Evolutionary conservation across 2,797 vertebrate genomes (phyloP), one percentile per base, ranked within the genome.

Genomic region (Esox lucius): DNA sequence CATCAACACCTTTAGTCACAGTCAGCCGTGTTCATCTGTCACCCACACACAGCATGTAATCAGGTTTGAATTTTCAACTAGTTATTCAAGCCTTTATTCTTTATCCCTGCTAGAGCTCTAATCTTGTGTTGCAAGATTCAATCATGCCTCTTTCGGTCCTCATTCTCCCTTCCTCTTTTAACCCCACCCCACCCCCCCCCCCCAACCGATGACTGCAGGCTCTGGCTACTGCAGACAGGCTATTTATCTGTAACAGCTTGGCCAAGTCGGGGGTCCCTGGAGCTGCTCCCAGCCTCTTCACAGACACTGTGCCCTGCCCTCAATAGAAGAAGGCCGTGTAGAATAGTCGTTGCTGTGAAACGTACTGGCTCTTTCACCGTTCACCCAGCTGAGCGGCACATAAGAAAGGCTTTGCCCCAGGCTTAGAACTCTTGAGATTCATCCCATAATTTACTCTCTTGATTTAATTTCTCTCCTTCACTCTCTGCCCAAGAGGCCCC

Each of bases 191-290:
- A 15, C 39, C 33, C 33, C 16, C 1, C 24, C 71, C 22, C 72
- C 16, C n/a, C 81, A 86, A 73, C n/a, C n/a, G n/a, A 83, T 35
- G 64, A 66, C 28, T 65, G 71, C 67, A 72, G 46, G 53, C 35
- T 62, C 31, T 31, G 12, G 62, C 62, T 33, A 64, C n/a, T 31
- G 61, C 12, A 66, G 26, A 33, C 31, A 8, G 28, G 62, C 12
- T 65, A 11, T 62, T 26, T 81, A 61, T 75, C 46, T 71, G 46
- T 49, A 65, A 69, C 31, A 70, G 65, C 56, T 72, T n/a, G n/a
- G 35, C 24, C 64, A 46, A 78, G 16, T 35, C 72, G 53, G 68
- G 42, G 76, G 67, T 68, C 64, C 65, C 69, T 49, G 76, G 78
- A 39, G 11, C 24, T 64, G 8, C 68, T 78, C 49, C 65, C 46